Base-by-base conservation (phyloP, 1,140 invertebrate genomes). In the Charaxes varanes region DNA sequence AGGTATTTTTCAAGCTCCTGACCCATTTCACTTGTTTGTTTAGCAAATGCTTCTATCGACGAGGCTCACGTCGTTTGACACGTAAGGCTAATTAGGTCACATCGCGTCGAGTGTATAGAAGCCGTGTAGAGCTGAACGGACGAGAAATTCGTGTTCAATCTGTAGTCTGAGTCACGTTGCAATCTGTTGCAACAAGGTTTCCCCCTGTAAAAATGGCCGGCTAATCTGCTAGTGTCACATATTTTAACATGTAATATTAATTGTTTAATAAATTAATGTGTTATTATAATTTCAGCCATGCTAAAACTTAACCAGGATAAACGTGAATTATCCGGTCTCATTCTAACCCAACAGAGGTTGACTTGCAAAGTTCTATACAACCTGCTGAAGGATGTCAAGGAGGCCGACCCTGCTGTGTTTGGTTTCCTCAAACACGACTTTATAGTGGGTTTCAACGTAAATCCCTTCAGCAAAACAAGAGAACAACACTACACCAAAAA, bases 321-420 rank as follows among this genome's bases (percentile, higher is more conserved):
- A 1, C 61, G 86, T 41, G 67, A 86, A 2, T 82, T 97, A n/a
- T 92, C 89, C 53, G 91, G 88, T 1, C 87, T 98, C 11, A 87
- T 97, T 19, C 97, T 98, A 85, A 93, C 94, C 0, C 83, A 93
- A 65, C 85, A 91, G 47, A 85, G 93, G 36, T 90, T 91, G 40
- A 92, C 91, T 0, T 91, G 93, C 0, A 92, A 94, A 80, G 84
- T 93, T 5, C 65, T 98, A 1, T 92, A 89, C 59, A 88, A 92
- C 53, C 76, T 96, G 14, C 66, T 97, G 1, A 87, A 91, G 54
- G 88, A 81, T 12, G 72, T 88, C 3, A 76, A 65, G 3, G 31
- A 83, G 15, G 6, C 34, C 0, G 74, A 86, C 48, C 62, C 81
- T 1, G 41, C 73, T 14, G 70, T 78, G 4, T 88, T 88, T 51